These are phyloP conservation scores for Aphaenogaster floridana DNA, from an alignment of 1,140 invertebrate genomes.

Conservation along the genomic window DNA sequence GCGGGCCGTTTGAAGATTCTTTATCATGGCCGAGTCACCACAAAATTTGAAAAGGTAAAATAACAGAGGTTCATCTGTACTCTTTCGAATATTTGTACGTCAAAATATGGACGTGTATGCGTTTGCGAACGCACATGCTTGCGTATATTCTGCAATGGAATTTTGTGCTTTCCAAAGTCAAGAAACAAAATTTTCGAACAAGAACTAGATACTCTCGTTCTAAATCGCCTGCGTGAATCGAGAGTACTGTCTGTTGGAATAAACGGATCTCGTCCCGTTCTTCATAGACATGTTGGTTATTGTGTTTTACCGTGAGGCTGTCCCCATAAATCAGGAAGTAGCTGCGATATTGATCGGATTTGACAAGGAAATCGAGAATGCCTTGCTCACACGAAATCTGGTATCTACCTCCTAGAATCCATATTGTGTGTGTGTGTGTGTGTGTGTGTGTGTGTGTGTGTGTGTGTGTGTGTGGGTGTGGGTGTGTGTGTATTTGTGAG, in stretches of 20 bases:
- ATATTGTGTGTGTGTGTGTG: background rate
- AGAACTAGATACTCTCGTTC: constrained; percentile 16
- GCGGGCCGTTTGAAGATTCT: background rate
- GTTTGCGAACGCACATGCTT: background rate
- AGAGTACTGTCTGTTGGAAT: constrained; percentile 17
- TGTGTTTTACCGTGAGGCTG: constrained; percentile 40
- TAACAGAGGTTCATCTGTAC: constrained; percentile 5
- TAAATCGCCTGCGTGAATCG: constrained; percentile 26
- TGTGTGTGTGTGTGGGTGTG: background rate
- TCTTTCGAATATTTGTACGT: constrained; percentile 13
- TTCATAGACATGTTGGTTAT: constrained; percentile 59
- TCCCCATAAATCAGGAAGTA: constrained; percentile 51
- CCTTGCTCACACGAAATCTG: constrained; percentile 50
- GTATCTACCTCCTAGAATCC: constrained; percentile 40
- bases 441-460: background rate
- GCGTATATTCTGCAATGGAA: background rate
- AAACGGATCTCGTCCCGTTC: constrained; percentile 35
- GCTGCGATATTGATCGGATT: constrained; percentile 57
- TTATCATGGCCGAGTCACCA: background rate
- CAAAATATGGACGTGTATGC: background rate
- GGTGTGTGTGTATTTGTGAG: background rate
- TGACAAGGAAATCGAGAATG: constrained; percentile 61
- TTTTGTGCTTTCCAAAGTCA: background rate
- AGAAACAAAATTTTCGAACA: constrained; percentile 16
- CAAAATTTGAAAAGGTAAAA: constrained; percentile 48